phyloP scores from a whole-genome alignment of 2,113 vertebrate species.

The Rhinoderma darwinii region DNA sequence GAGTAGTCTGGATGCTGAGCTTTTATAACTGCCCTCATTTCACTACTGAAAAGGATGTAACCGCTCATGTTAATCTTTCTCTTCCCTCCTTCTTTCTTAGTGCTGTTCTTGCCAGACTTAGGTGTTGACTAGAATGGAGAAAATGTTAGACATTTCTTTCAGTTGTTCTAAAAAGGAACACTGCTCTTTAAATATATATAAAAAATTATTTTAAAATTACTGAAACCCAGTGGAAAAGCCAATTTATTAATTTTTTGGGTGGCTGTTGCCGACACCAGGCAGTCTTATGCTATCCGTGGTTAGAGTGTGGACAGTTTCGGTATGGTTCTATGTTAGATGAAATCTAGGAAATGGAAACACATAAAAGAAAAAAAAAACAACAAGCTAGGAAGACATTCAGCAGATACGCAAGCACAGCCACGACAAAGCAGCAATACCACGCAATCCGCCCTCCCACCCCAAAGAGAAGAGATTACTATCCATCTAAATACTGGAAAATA shows the following conservation, averaged over 20 bases:
- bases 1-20: conserved; percentile 97
- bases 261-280: conserved; percentile 29
- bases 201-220: neutral
- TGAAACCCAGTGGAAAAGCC: conserved; percentile 36
- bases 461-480: conserved; percentile 35
- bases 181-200: neutral
- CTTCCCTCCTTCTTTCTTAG: conserved; percentile 96
- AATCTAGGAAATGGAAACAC: conserved; percentile 44
- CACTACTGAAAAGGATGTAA: conserved; percentile 99
- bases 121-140: conserved; percentile 84
- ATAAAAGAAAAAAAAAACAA: conserved; percentile 21
- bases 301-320: conserved; percentile 47
- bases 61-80: conserved; percentile 99
- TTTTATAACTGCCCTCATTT: conserved; percentile 99
- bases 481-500: conserved; percentile 31
- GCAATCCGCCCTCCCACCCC: conserved; percentile 38
- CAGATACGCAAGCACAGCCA: conserved; percentile 50
- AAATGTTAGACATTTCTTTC: conserved; percentile 11
- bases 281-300: conserved; percentile 44
- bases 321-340: conserved; percentile 55
- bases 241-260: conserved; percentile 32
- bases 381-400: conserved; percentile 44
- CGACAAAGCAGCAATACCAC: conserved; percentile 57
- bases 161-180: no score
- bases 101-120: conserved; percentile 91